Evolutionary conservation across 2,113 vertebrate genomes (phyloP).

Genomic region (Phrynocephalus versicolor): DNA sequence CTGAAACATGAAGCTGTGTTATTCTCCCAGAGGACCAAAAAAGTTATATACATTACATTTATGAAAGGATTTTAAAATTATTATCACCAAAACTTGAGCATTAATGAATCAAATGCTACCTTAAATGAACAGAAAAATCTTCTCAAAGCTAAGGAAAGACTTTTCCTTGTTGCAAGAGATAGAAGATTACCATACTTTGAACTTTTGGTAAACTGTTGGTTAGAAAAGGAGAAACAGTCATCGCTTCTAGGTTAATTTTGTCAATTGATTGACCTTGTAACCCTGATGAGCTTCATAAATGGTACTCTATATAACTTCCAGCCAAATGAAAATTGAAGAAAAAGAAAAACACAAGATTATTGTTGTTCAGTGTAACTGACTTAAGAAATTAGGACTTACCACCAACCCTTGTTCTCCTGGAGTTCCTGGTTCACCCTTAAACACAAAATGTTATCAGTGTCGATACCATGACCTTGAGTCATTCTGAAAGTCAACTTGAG

Average conservation of each 20-base stretch:
- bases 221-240: neutral
- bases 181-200: neutral
- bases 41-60: neutral
- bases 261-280: neutral
- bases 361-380: neutral
- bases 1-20: too few species aligned
- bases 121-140: neutral
- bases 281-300: neutral
- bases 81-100: neutral
- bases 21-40: neutral
- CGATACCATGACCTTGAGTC: constrained; percentile 11
- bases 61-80: neutral
- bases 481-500: too few species aligned
- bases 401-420: constrained; percentile 85
- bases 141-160: neutral
- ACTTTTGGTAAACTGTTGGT: neutral
- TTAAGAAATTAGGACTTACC: constrained; percentile 75
- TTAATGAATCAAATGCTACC: neutral
- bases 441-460: constrained; percentile 46
- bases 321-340: constrained; percentile 7
- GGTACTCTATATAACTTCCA: constrained; percentile 13
- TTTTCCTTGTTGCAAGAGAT: neutral
- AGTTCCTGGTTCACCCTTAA: constrained; percentile 90
- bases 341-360: constrained; percentile 1
- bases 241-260: neutral